Percentiles rank a stretch among this genome's conserved stretches.
These are phyloP conservation scores for Thelaira solivaga DNA, from an alignment of 2,888 invertebrate genomes.

Conservation along the genomic window DNA sequence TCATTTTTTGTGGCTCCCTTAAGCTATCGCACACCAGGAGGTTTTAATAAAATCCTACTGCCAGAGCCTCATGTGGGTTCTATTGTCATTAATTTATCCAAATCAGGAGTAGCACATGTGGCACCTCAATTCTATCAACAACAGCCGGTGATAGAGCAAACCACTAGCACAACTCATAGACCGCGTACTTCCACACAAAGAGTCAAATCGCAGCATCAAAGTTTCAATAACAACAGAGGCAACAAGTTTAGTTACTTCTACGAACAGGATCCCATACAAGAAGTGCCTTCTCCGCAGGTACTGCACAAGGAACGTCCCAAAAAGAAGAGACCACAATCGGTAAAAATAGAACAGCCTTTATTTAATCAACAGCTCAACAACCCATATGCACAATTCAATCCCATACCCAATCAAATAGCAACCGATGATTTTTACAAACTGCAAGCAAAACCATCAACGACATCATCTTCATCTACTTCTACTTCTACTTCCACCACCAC, in stretches of 20 bases:
- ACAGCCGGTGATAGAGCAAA: conserved; percentile 49
- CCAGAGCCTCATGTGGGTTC: conserved; percentile 92
- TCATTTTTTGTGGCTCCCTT: conserved; percentile 92
- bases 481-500: conserved; percentile 76
- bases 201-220: conserved; percentile 65
- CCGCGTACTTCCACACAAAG: conserved; percentile 57
- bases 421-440: conserved; percentile 74
- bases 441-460: conserved; percentile 65
- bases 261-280: conserved; percentile 72
- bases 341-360: conserved; percentile 66
- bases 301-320: conserved; percentile 73
- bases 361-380: conserved; percentile 66
- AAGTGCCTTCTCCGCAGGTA: conserved; percentile 72
- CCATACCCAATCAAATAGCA: conserved; percentile 71
- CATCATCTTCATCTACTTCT: conserved; percentile 74
- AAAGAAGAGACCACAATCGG: conserved; percentile 72
- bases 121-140: conserved; percentile 41
- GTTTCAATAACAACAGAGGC: conserved; percentile 67
- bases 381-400: conserved; percentile 72
- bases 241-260: conserved; percentile 73
- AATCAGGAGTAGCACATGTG: conserved; percentile 54
- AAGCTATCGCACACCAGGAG: conserved; percentile 89
- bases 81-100: conserved; percentile 83
- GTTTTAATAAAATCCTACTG: conserved; percentile 90
- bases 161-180: conserved; percentile 56